Conservation (phyloP, 2,797 vertebrate genomes). For the Nannoperca australis region DNA sequence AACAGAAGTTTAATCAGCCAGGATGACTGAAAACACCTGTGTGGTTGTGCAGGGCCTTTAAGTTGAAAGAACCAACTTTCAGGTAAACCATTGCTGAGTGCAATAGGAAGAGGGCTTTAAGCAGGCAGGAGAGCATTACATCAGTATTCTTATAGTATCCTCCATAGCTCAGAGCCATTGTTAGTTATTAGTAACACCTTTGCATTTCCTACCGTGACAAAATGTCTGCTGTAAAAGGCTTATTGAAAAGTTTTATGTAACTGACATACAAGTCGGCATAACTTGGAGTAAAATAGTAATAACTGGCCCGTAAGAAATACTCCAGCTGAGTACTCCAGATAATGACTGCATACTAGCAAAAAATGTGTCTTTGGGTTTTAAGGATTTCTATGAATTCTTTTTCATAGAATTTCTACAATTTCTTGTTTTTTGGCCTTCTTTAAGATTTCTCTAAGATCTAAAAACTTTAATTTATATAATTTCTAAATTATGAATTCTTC, state of each 20-base stretch:
- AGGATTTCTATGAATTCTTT: too few species aligned
- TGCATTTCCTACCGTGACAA: neutral
- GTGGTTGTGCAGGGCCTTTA: neutral
- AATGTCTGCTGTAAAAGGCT: neutral
- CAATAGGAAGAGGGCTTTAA: neutral
- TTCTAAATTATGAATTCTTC: neutral
- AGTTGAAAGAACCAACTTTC: too few species aligned
- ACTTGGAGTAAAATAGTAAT: neutral
- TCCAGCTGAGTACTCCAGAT: too few species aligned
- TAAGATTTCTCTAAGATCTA: neutral
- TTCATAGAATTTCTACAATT: neutral
- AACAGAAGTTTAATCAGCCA: neutral
- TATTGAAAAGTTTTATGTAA: neutral
- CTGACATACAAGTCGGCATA: neutral
- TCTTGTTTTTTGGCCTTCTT: neutral
- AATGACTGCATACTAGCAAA: neutral
- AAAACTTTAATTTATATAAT: neutral
- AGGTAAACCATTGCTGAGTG: neutral
- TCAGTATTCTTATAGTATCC: neutral
- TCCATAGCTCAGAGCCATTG: neutral
- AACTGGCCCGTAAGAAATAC: neutral
- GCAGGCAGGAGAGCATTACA: neutral
- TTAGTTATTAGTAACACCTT: neutral
- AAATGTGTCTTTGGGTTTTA: too few species aligned
- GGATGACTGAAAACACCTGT: neutral